These are phyloP conservation scores for Neuroterus valhalla DNA, from an alignment of 1,140 invertebrate species.

Conservation along the genomic window DNA sequence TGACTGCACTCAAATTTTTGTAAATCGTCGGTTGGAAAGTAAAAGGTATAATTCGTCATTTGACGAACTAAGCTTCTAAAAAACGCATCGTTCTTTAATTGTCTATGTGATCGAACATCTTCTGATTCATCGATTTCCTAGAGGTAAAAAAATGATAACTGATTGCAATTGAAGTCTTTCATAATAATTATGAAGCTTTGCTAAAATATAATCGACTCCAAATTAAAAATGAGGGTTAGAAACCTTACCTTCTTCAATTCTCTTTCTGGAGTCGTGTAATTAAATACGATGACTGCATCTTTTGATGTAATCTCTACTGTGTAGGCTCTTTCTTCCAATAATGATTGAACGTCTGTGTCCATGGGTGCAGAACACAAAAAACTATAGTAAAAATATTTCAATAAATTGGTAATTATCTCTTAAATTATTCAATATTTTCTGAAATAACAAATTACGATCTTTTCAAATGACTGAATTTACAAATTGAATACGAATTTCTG, in stretches of 20 bases:
- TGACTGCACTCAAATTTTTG: constrained; percentile 37
- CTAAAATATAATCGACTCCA: not conserved
- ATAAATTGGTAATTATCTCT: not conserved
- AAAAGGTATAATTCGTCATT: constrained; percentile 76
- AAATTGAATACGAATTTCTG: too few species aligned
- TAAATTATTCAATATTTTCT: not conserved
- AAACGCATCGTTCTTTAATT: constrained; percentile 77
- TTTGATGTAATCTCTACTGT: not conserved
- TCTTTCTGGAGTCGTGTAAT: constrained; percentile 18
- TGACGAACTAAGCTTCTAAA: constrained; percentile 77
- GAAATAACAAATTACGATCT: too few species aligned
- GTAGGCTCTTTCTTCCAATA: constrained; percentile 10
- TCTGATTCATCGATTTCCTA: constrained; percentile 47
- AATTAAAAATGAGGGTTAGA: constrained; percentile 8
- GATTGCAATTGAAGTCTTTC: too few species aligned
- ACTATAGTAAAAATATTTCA: not conserved
- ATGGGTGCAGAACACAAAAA: not conserved
- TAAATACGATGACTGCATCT: not conserved
- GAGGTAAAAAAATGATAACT: not conserved
- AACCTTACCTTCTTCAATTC: not conserved
- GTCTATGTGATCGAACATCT: constrained; percentile 75
- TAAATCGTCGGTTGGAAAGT: constrained; percentile 74
- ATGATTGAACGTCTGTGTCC: not conserved
- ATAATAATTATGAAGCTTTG: not conserved
- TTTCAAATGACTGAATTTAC: too few species aligned